These are phyloP conservation scores for Microctenopoma stevenorrisi DNA, from an alignment of 2,797 vertebrate species.

Conservation along the genomic window DNA sequence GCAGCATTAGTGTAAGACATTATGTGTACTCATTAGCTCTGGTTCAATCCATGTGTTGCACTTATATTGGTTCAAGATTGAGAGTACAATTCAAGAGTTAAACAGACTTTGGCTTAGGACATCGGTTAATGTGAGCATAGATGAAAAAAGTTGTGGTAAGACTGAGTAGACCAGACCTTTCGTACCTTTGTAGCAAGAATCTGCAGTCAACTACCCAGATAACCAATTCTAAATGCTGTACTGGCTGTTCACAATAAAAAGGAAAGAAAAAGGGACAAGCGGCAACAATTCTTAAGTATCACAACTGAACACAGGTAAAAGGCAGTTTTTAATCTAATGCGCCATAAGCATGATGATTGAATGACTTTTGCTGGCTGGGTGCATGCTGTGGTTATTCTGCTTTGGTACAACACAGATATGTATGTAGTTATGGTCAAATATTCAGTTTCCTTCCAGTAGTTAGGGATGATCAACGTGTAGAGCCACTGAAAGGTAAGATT, in stretches of 20 bases:
- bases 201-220: constrained; percentile 11
- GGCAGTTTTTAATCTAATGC: constrained; percentile 17
- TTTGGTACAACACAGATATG: neutral
- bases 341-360: constrained; percentile 64
- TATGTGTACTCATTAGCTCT: constrained; percentile 25
- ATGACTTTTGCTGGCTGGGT: constrained; percentile 41
- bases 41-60: constrained; percentile 4
- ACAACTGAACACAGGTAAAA: neutral
- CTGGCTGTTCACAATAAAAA: neutral
- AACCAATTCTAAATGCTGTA: neutral
- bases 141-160: constrained; percentile 16
- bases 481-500: constrained; percentile 20
- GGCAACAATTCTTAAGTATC: neutral
- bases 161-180: constrained; percentile 16
- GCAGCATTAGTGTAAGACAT: neutral
- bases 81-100: neutral
- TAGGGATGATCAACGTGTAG: constrained; percentile 36
- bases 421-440: neutral
- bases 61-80: no score
- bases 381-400: constrained; percentile 14
- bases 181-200: constrained; percentile 26
- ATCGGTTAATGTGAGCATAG: neutral
- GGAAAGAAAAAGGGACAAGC: neutral
- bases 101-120: neutral
- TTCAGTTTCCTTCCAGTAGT: neutral